phyloP scores from a whole-genome alignment of 2,113 vertebrate genomes.

The Hyperopisus bebe region DNA sequence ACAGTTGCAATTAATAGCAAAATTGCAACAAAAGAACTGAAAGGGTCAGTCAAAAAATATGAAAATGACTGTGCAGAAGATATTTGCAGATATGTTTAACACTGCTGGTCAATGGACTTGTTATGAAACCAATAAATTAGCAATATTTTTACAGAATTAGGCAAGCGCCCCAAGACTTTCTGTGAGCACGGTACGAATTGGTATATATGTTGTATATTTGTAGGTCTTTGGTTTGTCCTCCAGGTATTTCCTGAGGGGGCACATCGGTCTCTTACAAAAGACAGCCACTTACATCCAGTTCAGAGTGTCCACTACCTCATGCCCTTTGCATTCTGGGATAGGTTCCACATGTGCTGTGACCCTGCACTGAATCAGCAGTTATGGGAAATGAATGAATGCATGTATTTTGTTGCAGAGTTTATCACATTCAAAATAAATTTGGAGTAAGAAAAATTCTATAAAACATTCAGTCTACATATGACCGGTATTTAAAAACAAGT shows the following conservation, averaged over 20 bases:
- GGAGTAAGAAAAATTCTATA: not conserved
- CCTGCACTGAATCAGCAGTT: not conserved
- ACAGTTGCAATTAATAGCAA: too few relatives aligned
- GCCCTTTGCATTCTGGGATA: not conserved
- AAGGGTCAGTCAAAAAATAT: too few relatives aligned
- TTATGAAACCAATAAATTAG: not conserved
- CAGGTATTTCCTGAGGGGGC: not conserved
- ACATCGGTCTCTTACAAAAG: not conserved
- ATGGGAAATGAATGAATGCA: not conserved
- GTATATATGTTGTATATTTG: not conserved
- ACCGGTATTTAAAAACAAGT: not conserved
- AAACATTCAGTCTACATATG: not conserved
- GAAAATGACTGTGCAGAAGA: not conserved
- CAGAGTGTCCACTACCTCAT: not conserved
- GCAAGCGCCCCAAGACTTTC: not conserved
- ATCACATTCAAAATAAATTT: not conserved
- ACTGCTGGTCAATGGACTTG: not conserved
- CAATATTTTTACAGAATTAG: not conserved
- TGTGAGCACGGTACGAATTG: not conserved
- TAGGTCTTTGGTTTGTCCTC: not conserved
- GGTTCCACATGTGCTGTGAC: not conserved
- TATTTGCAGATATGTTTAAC: not conserved
- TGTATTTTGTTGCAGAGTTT: not conserved
- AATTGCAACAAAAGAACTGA: too few relatives aligned
- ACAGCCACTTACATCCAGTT: not conserved